Evolutionary conservation across 2,113 vertebrate species (phyloP).

Genomic region (Illadopsis cleaveri): DNA sequence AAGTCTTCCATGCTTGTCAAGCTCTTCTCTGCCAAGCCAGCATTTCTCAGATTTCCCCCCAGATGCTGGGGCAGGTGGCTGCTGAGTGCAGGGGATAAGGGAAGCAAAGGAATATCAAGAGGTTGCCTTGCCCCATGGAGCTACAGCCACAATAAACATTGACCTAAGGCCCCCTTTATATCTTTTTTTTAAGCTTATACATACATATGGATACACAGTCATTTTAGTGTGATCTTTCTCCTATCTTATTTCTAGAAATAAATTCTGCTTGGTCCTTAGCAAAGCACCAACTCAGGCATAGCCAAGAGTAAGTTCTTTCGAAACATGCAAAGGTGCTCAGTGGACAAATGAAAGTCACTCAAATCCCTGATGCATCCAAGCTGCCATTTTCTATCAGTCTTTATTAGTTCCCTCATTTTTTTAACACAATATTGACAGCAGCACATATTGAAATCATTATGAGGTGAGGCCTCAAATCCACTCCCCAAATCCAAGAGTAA

Average conservation of each 20-base stretch:
- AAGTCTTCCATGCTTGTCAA: neutral
- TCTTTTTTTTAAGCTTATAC: neutral
- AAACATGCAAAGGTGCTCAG: neutral
- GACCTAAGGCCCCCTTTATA: neutral
- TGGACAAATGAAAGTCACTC: neutral
- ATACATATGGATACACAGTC: rapidly evolving
- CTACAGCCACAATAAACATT: neutral
- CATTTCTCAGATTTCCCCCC: neutral
- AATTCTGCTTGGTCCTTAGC: rapidly evolving
- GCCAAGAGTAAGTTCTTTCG: neutral
- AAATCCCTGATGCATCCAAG: neutral
- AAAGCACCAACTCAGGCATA: neutral
- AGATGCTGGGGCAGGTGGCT: rapidly evolving
- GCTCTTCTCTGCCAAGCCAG: neutral
- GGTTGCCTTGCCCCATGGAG: neutral
- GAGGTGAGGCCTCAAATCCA: neutral
- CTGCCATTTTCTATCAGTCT: neutral
- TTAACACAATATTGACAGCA: neutral
- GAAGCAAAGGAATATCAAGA: neutral
- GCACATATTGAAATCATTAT: neutral
- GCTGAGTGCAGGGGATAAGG: neutral
- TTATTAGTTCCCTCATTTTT: neutral
- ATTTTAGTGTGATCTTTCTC: neutral
- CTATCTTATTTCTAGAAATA: neutral
- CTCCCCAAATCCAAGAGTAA: neutral